phyloP scores from a whole-genome alignment of 2,888 invertebrate species.

The Trachelus iudaicus region DNA sequence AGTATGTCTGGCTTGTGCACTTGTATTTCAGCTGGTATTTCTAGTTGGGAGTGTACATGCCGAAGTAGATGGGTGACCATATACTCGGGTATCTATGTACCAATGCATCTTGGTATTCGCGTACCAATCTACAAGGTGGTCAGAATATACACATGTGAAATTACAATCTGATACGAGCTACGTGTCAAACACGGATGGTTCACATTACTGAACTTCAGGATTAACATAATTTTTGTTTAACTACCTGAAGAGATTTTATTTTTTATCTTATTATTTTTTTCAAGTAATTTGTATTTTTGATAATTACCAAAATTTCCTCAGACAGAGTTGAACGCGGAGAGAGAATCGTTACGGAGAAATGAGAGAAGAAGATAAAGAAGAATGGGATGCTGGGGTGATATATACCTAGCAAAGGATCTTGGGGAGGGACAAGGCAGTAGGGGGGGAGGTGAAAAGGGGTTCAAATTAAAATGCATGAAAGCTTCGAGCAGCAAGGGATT shows the following conservation, averaged over 20 bases:
- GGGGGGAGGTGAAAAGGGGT: slow-evolving; percentile 10
- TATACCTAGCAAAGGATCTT: not conserved
- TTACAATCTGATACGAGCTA: not conserved
- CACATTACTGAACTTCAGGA: too few relatives aligned
- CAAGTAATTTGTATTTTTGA: not conserved
- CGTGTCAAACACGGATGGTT: not conserved
- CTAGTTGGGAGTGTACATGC: not conserved
- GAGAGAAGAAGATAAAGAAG: not conserved
- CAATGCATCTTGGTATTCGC: not conserved
- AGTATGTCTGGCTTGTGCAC: not conserved
- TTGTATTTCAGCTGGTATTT: not conserved
- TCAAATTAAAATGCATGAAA: slow-evolving; percentile 51
- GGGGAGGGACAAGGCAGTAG: slow-evolving; percentile 17
- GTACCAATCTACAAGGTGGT: not conserved
- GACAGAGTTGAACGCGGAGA: not conserved
- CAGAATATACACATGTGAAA: not conserved
- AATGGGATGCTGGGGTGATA: not conserved
- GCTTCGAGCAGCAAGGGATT: slow-evolving; percentile 40
- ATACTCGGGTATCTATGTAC: not conserved
- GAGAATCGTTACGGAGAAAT: not conserved
- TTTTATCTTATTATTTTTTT: not conserved
- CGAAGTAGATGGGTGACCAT: not conserved
- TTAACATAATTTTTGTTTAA: too few relatives aligned
- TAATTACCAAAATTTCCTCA: not conserved
- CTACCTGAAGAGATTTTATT: too few relatives aligned